Percentiles rank a stretch among this genome's conserved stretches.
These are phyloP conservation scores for Aspidapion aeneum DNA, from an alignment of 2,888 invertebrate species.

Conservation along the genomic window DNA sequence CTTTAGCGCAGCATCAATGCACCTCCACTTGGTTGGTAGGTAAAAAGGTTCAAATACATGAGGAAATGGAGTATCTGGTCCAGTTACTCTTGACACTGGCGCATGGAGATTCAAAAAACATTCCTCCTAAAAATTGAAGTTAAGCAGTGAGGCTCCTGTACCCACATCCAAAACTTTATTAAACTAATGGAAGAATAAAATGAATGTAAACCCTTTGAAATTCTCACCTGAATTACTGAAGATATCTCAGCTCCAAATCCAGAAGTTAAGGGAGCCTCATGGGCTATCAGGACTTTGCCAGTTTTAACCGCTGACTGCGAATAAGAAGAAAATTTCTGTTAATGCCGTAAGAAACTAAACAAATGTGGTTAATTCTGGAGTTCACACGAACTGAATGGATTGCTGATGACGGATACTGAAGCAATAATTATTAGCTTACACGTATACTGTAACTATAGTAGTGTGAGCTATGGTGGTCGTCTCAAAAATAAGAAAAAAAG, in stretches of 20 bases:
- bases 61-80: constrained; percentile 98
- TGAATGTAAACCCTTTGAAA: too few species aligned
- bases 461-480: too few species aligned
- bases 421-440: too few species aligned
- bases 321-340: constrained; percentile 12
- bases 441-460: too few species aligned
- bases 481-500: too few species aligned
- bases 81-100: constrained; percentile 83
- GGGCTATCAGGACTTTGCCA: constrained; percentile 84
- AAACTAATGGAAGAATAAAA: too few species aligned
- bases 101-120: constrained; percentile 96
- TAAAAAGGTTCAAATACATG: constrained; percentile 96
- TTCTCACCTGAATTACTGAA: constrained; percentile 89
- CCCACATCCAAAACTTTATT: too few species aligned
- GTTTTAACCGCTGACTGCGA: constrained; percentile 94
- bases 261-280: constrained; percentile 93
- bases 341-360: neutral
- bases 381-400: too few species aligned
- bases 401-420: too few species aligned
- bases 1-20: constrained; percentile 76
- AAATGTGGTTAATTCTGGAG: too few species aligned
- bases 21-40: constrained; percentile 91
- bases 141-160: too few species aligned
- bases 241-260: constrained; percentile 97
- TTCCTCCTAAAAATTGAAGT: constrained; percentile 63